These are phyloP conservation scores for Agonopterix subpropinquella DNA, from an alignment of 2,888 invertebrate genomes.

Conservation along the genomic window DNA sequence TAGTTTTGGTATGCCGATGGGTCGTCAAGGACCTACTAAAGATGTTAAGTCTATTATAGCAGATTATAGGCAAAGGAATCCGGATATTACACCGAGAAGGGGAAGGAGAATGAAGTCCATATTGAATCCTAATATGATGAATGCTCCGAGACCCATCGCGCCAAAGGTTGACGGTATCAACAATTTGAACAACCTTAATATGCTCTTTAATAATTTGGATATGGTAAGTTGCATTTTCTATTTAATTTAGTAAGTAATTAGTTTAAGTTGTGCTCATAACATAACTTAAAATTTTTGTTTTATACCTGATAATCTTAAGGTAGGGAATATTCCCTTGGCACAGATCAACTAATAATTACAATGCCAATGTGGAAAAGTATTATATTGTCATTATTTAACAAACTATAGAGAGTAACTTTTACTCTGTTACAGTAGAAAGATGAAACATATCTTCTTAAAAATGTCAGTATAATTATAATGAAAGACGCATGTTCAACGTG, in stretches of 20 bases:
- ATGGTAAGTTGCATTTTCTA: slow-evolving; percentile 47
- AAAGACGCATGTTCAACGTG: too few relatives aligned
- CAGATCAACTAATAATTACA: too few relatives aligned
- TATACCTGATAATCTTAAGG: too few relatives aligned
- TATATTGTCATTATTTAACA: too few relatives aligned
- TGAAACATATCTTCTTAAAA: too few relatives aligned
- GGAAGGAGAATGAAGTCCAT: slow-evolving; percentile 78
- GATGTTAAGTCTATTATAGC: slow-evolving; percentile 90
- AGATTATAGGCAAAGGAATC: slow-evolving; percentile 85
- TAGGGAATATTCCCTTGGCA: too few relatives aligned
- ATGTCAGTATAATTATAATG: too few relatives aligned
- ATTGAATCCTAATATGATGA: slow-evolving; percentile 64
- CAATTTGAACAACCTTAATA: slow-evolving; percentile 47
- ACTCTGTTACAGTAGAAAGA: too few relatives aligned
- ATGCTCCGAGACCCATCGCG: slow-evolving; percentile 56
- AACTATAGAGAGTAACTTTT: too few relatives aligned
- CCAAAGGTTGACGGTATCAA: slow-evolving; percentile 53
- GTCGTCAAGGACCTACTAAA: slow-evolving; percentile 85
- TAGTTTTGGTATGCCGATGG: slow-evolving; percentile 72
- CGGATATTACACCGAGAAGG: slow-evolving; percentile 82
- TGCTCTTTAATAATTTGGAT: slow-evolving; percentile 68
- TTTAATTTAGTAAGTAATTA: not conserved
- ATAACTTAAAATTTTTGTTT: too few relatives aligned
- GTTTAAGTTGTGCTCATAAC: not conserved
- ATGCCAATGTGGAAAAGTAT: too few relatives aligned